A percentile compares a stretch with the other conserved stretches of the same genome.
Conservation (phyloP, 2,113 vertebrate species). For the Anguilla japonica region DNA sequence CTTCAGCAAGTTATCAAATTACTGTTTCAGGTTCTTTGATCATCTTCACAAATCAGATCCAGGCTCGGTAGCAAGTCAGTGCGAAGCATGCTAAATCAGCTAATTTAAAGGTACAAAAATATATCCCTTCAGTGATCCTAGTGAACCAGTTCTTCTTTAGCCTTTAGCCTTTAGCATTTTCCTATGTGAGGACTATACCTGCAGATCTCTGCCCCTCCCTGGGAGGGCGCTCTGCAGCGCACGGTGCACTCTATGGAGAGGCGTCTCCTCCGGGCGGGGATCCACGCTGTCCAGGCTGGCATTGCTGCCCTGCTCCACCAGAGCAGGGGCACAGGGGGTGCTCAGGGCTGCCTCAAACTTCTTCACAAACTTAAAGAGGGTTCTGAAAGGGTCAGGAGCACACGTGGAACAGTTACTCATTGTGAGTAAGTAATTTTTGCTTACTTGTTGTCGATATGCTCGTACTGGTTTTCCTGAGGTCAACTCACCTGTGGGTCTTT, state of each 20-base stretch:
- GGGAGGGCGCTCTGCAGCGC: slow-evolving; percentile 68
- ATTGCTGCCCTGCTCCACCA: slow-evolving; percentile 78
- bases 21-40: neutral
- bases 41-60: neutral
- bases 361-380: slow-evolving; percentile 94
- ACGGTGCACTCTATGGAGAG: slow-evolving; percentile 73
- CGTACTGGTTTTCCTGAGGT: neutral
- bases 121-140: neutral
- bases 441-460: neutral
- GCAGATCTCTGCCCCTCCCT: slow-evolving; percentile 58
- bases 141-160: neutral
- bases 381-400: slow-evolving; percentile 64
- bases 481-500: slow-evolving; percentile 88
- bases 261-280: slow-evolving; percentile 62
- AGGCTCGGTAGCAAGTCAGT: neutral
- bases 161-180: neutral
- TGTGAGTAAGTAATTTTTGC: neutral
- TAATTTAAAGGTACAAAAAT: neutral
- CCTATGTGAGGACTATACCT: slow-evolving; percentile 48
- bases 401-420: neutral
- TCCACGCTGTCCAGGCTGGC: slow-evolving; percentile 69
- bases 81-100: neutral
- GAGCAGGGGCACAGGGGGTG: slow-evolving; percentile 73
- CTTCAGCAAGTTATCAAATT: neutral
- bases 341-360: slow-evolving; percentile 83